Evolutionary conservation across 2,113 vertebrate species (phyloP), one percentile per base, ranked within the genome.

Genomic region (Sardina pilchardus): DNA sequence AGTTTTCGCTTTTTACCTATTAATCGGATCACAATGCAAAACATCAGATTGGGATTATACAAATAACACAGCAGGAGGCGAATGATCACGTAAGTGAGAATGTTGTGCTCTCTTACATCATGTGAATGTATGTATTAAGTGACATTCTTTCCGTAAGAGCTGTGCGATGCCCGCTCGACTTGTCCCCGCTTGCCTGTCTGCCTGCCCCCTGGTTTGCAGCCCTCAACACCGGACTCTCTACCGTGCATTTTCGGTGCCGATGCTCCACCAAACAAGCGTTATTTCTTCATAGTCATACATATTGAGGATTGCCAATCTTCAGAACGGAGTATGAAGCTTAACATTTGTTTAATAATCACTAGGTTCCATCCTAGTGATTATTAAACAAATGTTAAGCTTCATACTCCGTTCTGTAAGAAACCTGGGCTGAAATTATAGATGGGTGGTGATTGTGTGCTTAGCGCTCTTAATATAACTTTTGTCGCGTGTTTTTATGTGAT

Each of bases 11-110:
- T 34, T n/a, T 63, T 3, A 36, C 30, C 30, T 16, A 78, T 36
- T 36, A 36, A 78, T 30, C 26, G 26, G 26, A 78, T 36, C 34
- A 78, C 30, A 78, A 78, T 78, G 71, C 71, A 36, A 78, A 78
- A 36, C 71, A 78, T 34, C 14, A 36, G 10, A 78, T 34, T 36
- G 30, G 5, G 10, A 78, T 78, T 78, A 78, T 34, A 78, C 30
- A 36, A 78, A 78, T 34, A 78, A 36, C 63, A 14, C 63, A 39
- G 10, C 19, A 19, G 53, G 53, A 24, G 53, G 19, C 14, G 71
- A 78, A 34, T 78, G 71, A 78, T 78, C 71, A 78, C 71, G 71
- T 75, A 75, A 75, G 67, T 78, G 12, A 39, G 12, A 30, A 17
- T 78, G 71, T 34, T 26, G n/a, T 63, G 24, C 59, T n/a, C 7